Evolutionary conservation across 2,888 invertebrate species (phyloP), one percentile per base, ranked within the genome.

Genomic region (Thecocarcelia acutangulata): DNA sequence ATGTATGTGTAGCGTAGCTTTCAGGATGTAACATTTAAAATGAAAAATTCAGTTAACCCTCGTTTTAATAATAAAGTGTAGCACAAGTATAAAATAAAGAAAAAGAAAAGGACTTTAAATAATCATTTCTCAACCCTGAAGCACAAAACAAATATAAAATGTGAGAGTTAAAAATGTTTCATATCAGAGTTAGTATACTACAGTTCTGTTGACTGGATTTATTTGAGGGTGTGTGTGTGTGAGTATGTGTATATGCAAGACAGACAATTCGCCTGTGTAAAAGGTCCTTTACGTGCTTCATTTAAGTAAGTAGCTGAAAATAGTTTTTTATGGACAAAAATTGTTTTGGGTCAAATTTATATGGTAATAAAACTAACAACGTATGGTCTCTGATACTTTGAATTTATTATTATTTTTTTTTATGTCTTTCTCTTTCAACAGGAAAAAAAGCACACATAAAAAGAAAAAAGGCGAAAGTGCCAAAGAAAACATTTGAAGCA

Each of bases 321-420:
- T 89, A 87, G 88, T 88, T 88, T 88, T 88, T 88, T 89, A 88
- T 88, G 89, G 88, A 87, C 87, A 86, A 86, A 87, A 88, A 88
- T 87, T 88, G 87, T 88, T 88, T 87, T 85, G 88, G 88, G 88
- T 86, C 88, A 86, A 87, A 87, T 87, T 88, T 88, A 86, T 86
- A 87, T 86, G 87, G 85, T 85, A 85, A 87, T 88, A 87, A 88
- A 88, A 87, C 84, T 86, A 86, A 87, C 63, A 81, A 81, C 69
- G 72, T 56, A 80, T 68, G 66, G 63, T 74, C 76, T 61, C 52
- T 33, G 63, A 48, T 77, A 69, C 72, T 56, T 77, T 69, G 56
- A 81, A 81, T 81, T 77, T 81, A 81, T 81, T 61, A 61, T 74
- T 80, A 75, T 75, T 72, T 40, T 75, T 72, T 40, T 59, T 58